Evolutionary conservation across 2,113 vertebrate genomes (phyloP).

Genomic region (Cyprinodon variegatus): DNA sequence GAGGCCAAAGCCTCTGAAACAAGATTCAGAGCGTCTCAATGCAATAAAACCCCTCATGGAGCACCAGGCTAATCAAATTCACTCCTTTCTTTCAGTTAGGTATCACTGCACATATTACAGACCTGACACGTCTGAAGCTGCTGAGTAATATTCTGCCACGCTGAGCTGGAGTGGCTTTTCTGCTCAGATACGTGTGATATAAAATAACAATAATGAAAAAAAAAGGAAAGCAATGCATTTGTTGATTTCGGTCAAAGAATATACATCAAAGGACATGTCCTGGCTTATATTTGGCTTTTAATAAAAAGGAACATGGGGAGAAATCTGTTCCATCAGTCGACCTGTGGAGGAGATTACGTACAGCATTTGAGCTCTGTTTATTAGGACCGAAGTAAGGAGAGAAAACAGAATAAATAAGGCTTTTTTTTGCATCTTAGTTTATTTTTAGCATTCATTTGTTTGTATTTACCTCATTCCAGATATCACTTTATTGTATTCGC

Average conservation of each 20-base stretch:
- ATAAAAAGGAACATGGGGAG: constrained; percentile 48
- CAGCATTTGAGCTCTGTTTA: constrained; percentile 9
- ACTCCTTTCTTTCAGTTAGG: constrained; percentile 38
- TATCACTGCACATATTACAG: constrained; percentile 37
- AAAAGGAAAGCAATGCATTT: constrained; percentile 24
- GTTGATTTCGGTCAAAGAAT: constrained; percentile 8
- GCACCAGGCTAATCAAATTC: constrained; percentile 40
- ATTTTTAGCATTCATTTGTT: not conserved
- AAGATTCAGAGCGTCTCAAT: constrained; percentile 35
- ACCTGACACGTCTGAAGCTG: constrained; percentile 48
- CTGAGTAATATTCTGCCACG: constrained; percentile 45
- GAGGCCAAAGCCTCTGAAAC: constrained; percentile 28
- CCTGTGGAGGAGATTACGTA: constrained; percentile 10
- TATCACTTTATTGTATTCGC: not conserved
- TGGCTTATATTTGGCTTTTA: constrained; percentile 52
- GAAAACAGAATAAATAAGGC: constrained; percentile 2
- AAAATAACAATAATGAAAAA: constrained; percentile 55
- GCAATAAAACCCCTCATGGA: constrained; percentile 27
- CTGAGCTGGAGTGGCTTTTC: constrained; percentile 26
- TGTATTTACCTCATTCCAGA: not conserved
- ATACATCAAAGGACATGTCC: constrained; percentile 39
- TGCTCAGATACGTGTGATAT: constrained; percentile 41
- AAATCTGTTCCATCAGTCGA: constrained; percentile 27
- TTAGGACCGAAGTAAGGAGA: not conserved
- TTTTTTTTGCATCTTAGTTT: not conserved